Percentiles rank a stretch among this genome's conserved stretches.
phyloP scores from a whole-genome alignment of 1,140 invertebrate genomes.

The Drosophila azteca region DNA sequence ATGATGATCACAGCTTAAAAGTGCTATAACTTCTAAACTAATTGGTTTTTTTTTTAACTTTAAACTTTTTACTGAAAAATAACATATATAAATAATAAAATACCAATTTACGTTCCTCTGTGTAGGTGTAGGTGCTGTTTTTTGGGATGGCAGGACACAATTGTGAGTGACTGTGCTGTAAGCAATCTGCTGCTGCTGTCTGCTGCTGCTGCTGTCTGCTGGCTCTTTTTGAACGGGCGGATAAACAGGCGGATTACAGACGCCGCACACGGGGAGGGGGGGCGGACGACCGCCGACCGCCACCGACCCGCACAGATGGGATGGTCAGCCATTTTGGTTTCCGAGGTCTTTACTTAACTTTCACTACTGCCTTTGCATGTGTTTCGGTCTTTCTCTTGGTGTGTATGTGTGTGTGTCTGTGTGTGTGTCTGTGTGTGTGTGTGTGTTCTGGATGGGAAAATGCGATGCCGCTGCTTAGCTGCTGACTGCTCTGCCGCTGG shows the following conservation, averaged over 20 bases:
- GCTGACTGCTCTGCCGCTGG: constrained; percentile 11
- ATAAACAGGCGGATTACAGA: constrained; percentile 54
- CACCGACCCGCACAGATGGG: constrained; percentile 23
- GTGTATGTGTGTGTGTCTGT: too few relatives aligned
- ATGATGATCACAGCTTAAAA: too few relatives aligned
- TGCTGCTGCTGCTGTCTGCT: too few relatives aligned
- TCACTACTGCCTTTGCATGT: constrained; percentile 61
- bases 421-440: background rate
- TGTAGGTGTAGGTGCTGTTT: too few relatives aligned
- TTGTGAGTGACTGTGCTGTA: constrained; percentile 42
- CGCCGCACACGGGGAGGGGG: constrained; percentile 15
- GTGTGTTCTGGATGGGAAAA: constrained; percentile 46
- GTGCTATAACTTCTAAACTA: too few relatives aligned
- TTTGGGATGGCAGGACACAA: background rate
- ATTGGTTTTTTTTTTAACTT: too few relatives aligned
- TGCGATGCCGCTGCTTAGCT: constrained; percentile 22
- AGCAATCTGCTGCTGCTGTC: constrained; percentile 34
- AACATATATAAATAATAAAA: too few relatives aligned
- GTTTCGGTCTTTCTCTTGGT: background rate
- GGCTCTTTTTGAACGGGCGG: constrained; percentile 9
- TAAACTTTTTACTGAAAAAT: too few relatives aligned
- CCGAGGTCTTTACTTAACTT: constrained; percentile 43
- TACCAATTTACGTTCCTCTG: too few relatives aligned
- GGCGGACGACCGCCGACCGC: too few relatives aligned
- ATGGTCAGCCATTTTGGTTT: constrained; percentile 56